Conservation (phyloP, 2,797 vertebrate genomes). For the Atherinosoma microstoma region DNA sequence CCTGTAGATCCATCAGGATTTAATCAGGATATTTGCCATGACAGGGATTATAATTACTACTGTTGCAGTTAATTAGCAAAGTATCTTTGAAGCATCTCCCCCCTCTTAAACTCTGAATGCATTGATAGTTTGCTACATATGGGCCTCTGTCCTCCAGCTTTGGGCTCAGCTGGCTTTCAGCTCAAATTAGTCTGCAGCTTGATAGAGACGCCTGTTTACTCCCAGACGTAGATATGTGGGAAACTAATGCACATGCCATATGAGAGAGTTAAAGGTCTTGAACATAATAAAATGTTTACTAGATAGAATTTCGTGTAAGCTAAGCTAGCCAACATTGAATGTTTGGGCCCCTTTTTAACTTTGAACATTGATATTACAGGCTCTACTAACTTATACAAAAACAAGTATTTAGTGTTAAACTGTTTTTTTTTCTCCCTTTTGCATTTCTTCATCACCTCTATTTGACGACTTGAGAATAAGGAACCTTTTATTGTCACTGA, state of each 20-base stretch:
- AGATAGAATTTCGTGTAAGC: too few relatives aligned
- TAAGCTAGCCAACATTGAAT: not conserved
- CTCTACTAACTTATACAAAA: too few relatives aligned
- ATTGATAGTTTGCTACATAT: conserved; percentile 22
- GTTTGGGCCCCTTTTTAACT: not conserved
- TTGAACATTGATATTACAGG: too few relatives aligned
- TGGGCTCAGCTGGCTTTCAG: conserved; percentile 1
- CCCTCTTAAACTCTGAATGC: conserved; percentile 19
- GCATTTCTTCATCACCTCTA: too few relatives aligned
- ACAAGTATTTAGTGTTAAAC: too few relatives aligned
- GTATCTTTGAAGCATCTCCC: conserved; percentile 40
- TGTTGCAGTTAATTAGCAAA: conserved; percentile 19
- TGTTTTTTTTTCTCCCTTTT: too few relatives aligned
- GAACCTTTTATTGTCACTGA: too few relatives aligned
- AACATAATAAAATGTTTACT: too few relatives aligned
- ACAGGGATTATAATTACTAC: conserved; percentile 52
- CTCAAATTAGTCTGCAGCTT: conserved; percentile 43
- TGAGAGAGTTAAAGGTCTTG: too few relatives aligned
- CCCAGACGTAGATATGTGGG: not conserved
- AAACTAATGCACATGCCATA: not conserved
- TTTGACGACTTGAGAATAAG: too few relatives aligned
- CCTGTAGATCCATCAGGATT: conserved; percentile 26
- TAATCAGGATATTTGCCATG: conserved; percentile 25
- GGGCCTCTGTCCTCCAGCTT: conserved; percentile 21
- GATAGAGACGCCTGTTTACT: conserved; percentile 12